These are phyloP conservation scores for Pseudoips prasinana DNA, from an alignment of 2,888 invertebrate species.

Conservation along the genomic window DNA sequence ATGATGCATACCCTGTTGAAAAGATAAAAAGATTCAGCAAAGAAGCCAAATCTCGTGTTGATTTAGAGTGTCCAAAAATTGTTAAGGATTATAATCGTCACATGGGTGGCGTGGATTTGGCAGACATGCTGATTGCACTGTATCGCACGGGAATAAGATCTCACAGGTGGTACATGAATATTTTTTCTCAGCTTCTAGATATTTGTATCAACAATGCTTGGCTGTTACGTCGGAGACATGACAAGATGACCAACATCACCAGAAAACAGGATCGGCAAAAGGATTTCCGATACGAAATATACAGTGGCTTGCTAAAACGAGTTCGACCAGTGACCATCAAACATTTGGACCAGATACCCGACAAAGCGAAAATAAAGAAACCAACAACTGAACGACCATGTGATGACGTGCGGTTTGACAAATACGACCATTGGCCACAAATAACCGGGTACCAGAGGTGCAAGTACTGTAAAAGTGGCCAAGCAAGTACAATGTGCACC, in stretches of 20 bases:
- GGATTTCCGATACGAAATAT: constrained; percentile 22
- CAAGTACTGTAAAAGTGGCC: constrained; percentile 22
- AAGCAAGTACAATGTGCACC: constrained; percentile 24
- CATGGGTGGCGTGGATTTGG: too few species aligned
- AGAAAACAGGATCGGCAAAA: constrained; percentile 21
- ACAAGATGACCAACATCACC: too few species aligned
- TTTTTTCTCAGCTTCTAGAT: too few species aligned
- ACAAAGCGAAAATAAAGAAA: constrained; percentile 14
- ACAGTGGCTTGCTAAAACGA: constrained; percentile 13
- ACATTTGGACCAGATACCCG: constrained; percentile 6
- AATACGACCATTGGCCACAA: constrained; percentile 23
- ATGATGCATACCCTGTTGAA: constrained; percentile 17
- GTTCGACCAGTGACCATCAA: constrained; percentile 8
- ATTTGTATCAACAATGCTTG: too few species aligned
- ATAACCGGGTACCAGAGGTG: constrained; percentile 21
- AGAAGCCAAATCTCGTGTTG: constrained; percentile 11
- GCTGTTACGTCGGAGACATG: too few species aligned
- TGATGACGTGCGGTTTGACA: constrained; percentile 22
- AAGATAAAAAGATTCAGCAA: constrained; percentile 17
- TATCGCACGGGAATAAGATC: too few species aligned
- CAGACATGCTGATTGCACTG: too few species aligned
- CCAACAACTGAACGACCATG: constrained; percentile 17
- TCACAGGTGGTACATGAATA: too few species aligned
- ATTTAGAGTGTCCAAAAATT: constrained; percentile 13
- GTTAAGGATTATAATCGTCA: constrained; percentile 10